Conservation (phyloP, 30 jellyfish, hydroid and myxozoan species). For the Rhopilema esculentum region DNA sequence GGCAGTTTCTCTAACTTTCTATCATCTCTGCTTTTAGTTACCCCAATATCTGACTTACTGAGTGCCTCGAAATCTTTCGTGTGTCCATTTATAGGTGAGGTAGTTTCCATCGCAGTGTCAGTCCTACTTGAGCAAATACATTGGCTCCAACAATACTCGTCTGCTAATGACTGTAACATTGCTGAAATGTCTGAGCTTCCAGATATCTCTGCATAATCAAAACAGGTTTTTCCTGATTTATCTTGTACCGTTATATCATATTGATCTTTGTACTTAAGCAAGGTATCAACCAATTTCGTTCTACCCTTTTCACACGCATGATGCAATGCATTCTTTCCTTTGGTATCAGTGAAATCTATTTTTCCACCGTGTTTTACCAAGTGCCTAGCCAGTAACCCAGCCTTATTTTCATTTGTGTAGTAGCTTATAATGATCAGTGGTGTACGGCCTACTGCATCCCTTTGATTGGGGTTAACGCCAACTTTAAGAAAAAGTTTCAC, state of each 20-base stretch:
- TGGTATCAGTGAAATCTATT: slow-evolving; percentile 21
- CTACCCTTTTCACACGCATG: slow-evolving; percentile 52
- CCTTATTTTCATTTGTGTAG: slow-evolving; percentile 32
- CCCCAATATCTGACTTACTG: not conserved
- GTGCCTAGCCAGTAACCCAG: slow-evolving; percentile 20
- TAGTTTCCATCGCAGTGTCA: not conserved
- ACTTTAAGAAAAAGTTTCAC: slow-evolving; percentile 22
- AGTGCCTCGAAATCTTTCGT: not conserved
- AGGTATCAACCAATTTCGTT: not conserved
- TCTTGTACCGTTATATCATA: slow-evolving; percentile 46
- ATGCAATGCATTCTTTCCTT: slow-evolving; percentile 61
- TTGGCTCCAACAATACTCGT: slow-evolving; percentile 10
- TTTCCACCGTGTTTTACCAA: slow-evolving; percentile 28
- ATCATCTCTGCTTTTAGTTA: not conserved
- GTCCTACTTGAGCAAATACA: not conserved
- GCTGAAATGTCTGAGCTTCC: not conserved
- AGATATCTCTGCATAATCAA: slow-evolving; percentile 17
- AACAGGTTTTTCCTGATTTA: slow-evolving; percentile 26
- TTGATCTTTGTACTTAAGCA: slow-evolving; percentile 19
- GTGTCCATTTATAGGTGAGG: not conserved
- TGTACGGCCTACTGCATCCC: slow-evolving; percentile 47
- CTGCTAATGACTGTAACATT: slow-evolving; percentile 4
- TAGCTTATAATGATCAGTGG: slow-evolving; percentile 44
- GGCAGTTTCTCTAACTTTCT: not conserved
- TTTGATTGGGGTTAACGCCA: slow-evolving; percentile 44